These are phyloP conservation scores for Takifugu flavidus DNA, from an alignment of 2,113 vertebrate genomes.

Conservation along the genomic window DNA sequence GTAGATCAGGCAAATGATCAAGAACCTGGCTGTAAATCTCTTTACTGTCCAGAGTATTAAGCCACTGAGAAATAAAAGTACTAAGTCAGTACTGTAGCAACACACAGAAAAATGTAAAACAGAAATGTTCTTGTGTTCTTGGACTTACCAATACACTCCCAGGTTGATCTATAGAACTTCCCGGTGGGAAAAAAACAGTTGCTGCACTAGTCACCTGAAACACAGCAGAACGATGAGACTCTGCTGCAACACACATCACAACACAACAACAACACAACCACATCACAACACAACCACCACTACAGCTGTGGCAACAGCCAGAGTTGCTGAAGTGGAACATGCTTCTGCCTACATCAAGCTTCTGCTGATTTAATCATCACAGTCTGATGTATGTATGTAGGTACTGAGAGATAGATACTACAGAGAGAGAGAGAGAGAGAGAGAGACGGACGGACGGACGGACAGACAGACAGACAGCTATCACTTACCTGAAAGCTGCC, in stretches of 20 bases:
- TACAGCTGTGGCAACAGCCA: neutral
- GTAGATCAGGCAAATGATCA: slow-evolving; percentile 85
- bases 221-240: neutral
- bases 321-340: neutral
- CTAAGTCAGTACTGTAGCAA: slow-evolving; percentile 1
- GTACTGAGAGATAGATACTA: too few species aligned
- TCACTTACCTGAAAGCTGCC: slow-evolving; percentile 75
- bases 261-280: too few species aligned
- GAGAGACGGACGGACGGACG: too few species aligned
- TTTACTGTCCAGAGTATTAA: slow-evolving; percentile 87
- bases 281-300: neutral
- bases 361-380: neutral
- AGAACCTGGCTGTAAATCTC: slow-evolving; percentile 91
- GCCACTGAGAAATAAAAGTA: slow-evolving; percentile 76
- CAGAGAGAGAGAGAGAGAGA: too few species aligned
- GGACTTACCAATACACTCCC: slow-evolving; percentile 82
- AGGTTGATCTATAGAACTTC: slow-evolving; percentile 82
- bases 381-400: too few species aligned
- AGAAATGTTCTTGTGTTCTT: neutral
- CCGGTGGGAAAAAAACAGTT: slow-evolving; percentile 89
- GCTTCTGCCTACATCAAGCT: neutral
- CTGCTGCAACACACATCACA: neutral
- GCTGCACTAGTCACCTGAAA: slow-evolving; percentile 80
- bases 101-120: neutral
- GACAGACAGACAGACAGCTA: too few species aligned